A percentile compares a stretch with the other conserved stretches of the same genome.
These are phyloP conservation scores for Atta cephalotes DNA, from an alignment of 1,140 invertebrate genomes.

Conservation along the genomic window DNA sequence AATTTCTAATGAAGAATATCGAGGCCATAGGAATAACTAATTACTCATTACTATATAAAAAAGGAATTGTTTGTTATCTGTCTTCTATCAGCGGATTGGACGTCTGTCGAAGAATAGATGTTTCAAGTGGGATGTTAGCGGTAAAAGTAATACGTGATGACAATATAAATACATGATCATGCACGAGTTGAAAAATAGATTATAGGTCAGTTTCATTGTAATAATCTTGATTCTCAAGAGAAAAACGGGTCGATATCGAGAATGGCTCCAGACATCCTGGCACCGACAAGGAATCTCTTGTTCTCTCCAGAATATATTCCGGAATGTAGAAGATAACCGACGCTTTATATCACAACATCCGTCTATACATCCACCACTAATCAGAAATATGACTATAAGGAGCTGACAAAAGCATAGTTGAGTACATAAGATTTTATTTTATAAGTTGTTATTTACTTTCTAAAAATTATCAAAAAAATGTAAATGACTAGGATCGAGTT, in stretches of 20 bases:
- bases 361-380: neutral
- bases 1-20: neutral
- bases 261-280: conserved; percentile 80
- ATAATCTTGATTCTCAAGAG: conserved; percentile 5
- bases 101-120: neutral
- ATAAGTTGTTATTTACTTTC: neutral
- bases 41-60: neutral
- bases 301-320: neutral
- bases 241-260: conserved; percentile 69
- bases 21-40: neutral
- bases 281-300: conserved; percentile 58
- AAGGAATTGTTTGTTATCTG: neutral
- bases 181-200: conserved; percentile 6
- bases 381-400: neutral
- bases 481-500: neutral
- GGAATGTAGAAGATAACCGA: neutral
- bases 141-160: neutral
- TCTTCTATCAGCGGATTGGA: neutral
- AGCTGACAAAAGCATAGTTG: neutral
- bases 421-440: neutral
- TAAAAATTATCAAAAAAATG: neutral
- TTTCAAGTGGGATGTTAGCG: neutral
- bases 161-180: neutral
- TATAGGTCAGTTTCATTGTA: conserved; percentile 23
- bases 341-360: neutral